A percentile compares a stretch with the other conserved stretches of the same genome.
These are phyloP conservation scores for Drosophila funebris DNA, from an alignment of 1,140 invertebrate genomes.

Conservation along the genomic window DNA sequence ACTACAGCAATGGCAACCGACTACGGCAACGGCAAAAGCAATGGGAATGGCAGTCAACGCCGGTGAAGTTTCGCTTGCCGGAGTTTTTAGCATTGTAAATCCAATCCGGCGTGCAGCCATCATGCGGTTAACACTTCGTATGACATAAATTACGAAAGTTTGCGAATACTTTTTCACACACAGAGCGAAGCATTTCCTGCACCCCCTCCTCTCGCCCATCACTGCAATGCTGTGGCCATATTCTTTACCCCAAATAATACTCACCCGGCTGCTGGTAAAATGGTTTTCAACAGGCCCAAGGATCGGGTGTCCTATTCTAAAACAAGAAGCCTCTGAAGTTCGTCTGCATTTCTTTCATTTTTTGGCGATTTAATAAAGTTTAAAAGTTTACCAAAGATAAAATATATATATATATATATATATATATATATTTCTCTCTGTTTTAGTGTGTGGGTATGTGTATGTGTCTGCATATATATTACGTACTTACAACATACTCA, in stretches of 20 bases:
- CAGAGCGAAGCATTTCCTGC: no score
- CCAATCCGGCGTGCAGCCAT: conserved; percentile 81
- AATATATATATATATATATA: conserved; percentile 45
- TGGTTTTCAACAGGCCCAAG: conserved; percentile 59
- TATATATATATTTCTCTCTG: conserved; percentile 42
- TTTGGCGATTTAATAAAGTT: conserved; percentile 72
- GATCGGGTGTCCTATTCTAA: conserved; percentile 27
- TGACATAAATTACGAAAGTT: conserved; percentile 82
- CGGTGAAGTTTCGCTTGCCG: conserved; percentile 68
- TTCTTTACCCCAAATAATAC: conserved; percentile 67
- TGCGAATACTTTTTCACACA: conserved; percentile 79
- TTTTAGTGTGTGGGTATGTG: conserved; percentile 10
- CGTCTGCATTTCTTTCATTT: conserved; percentile 75
- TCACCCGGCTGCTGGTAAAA: conserved; percentile 61
- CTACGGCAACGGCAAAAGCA: conserved; percentile 13
- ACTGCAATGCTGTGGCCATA: conserved; percentile 65
- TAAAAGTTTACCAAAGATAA: conserved; percentile 78
- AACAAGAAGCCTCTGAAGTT: conserved; percentile 66
- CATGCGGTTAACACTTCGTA: conserved; percentile 82
- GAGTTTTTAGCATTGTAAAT: conserved; percentile 79
- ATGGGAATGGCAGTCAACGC: conserved; percentile 6
- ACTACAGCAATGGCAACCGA: conserved; percentile 1
- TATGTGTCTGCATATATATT: conserved; percentile 47
- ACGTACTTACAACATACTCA: conserved; percentile 43
- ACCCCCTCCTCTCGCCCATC: not conserved